phyloP scores from a whole-genome alignment of 2,888 invertebrate genomes.

The Drosophila flavopinicola region DNA sequence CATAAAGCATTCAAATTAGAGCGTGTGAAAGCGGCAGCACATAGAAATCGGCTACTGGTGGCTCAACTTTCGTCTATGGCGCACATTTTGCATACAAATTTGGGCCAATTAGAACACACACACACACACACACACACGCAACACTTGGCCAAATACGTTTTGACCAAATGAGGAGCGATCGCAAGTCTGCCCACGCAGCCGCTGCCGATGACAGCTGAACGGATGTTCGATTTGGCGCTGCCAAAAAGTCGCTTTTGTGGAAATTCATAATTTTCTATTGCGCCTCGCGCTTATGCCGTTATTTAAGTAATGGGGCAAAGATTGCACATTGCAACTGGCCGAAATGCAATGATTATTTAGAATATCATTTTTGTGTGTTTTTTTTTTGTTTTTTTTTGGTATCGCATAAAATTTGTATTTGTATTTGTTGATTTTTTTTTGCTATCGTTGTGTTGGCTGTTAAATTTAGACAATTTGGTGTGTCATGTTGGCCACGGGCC shows the following conservation, averaged over 20 bases:
- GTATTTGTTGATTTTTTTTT: constrained; percentile 12
- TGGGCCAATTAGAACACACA: constrained; percentile 64
- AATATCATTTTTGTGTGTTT: constrained; percentile 24
- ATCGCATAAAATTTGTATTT: too few species aligned
- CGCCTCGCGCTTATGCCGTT: neutral
- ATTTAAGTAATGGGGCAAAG: constrained; percentile 4
- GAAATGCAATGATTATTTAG: constrained; percentile 26
- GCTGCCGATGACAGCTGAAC: constrained; percentile 55
- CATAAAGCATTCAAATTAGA: constrained; percentile 65
- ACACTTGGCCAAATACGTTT: constrained; percentile 36
- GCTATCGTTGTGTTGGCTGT: constrained; percentile 31
- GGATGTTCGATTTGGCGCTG: constrained; percentile 52
- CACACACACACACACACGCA: constrained; percentile 10
- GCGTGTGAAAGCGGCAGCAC: constrained; percentile 71
- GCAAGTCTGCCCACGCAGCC: constrained; percentile 52
- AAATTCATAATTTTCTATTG: constrained; percentile 30
- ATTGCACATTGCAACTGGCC: constrained; percentile 9
- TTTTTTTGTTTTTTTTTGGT: constrained; percentile 22
- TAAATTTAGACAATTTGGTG: constrained; percentile 75
- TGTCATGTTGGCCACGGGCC: constrained; percentile 73
- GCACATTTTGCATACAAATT: constrained; percentile 75
- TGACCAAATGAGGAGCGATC: constrained; percentile 44
- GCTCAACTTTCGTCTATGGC: constrained; percentile 43
- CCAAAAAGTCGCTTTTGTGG: constrained; percentile 27
- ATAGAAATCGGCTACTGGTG: constrained; percentile 52